phyloP scores from a whole-genome alignment of 2,888 invertebrate genomes.

The Drosophila kuntzei region DNA sequence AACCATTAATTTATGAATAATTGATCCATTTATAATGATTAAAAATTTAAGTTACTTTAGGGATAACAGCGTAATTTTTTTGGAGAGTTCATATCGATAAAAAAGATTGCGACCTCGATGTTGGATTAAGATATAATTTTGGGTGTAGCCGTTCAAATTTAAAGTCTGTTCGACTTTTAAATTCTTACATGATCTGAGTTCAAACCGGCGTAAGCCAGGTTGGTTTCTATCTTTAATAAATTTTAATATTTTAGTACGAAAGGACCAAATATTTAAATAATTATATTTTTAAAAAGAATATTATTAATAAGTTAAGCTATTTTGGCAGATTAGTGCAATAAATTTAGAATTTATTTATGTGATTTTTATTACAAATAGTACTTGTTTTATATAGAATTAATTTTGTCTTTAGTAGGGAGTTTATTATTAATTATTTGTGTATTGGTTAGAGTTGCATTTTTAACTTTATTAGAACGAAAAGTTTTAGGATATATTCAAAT shows the following conservation, averaged over 20 bases:
- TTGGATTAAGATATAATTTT: slow-evolving; percentile 91
- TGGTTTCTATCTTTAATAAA: slow-evolving; percentile 92
- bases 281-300: slow-evolving; percentile 83
- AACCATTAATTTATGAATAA: slow-evolving; percentile 85
- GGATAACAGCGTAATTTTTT: slow-evolving; percentile 94
- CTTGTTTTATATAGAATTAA: slow-evolving; percentile 86
- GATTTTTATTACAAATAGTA: slow-evolving; percentile 87
- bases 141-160: slow-evolving; percentile 88
- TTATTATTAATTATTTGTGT: slow-evolving; percentile 88
- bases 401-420: slow-evolving; percentile 85
- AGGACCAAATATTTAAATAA: slow-evolving; percentile 89
- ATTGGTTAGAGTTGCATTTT: slow-evolving; percentile 89
- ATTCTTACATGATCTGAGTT: slow-evolving; percentile 95
- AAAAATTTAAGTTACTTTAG: slow-evolving; percentile 91
- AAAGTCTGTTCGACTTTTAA: slow-evolving; percentile 93
- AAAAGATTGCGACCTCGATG: slow-evolving; percentile 94
- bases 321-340: slow-evolving; percentile 90
- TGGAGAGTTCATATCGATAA: slow-evolving; percentile 90
- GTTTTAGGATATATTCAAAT: slow-evolving; percentile 89
- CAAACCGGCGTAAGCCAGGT: slow-evolving; percentile 94
- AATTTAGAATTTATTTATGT: slow-evolving; percentile 90
- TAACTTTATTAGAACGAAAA: slow-evolving; percentile 90
- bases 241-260: slow-evolving; percentile 91
- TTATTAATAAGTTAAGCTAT: slow-evolving; percentile 84
- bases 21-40: slow-evolving; percentile 88